phyloP scores from a whole-genome alignment of 2,797 vertebrate species.

The Botia kubotai region DNA sequence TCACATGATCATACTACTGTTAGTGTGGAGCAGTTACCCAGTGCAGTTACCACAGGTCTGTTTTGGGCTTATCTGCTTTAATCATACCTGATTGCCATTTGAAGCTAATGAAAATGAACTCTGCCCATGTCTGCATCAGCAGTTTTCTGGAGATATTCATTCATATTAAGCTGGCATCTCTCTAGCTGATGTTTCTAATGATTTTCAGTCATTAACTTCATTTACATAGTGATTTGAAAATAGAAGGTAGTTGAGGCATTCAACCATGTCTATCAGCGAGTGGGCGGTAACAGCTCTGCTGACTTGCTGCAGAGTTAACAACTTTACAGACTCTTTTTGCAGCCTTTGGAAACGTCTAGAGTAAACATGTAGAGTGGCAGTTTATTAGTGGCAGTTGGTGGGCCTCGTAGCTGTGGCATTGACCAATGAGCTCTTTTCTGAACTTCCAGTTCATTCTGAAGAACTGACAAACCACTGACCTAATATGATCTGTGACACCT shows the following conservation, averaged over 20 bases:
- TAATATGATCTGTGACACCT: too few species aligned
- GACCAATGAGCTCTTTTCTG: too few species aligned
- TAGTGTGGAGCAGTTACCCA: not conserved
- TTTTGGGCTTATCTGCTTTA: not conserved
- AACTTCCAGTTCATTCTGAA: not conserved
- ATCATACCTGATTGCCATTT: not conserved
- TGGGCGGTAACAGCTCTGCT: not conserved
- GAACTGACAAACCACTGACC: not conserved
- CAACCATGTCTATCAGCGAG: not conserved
- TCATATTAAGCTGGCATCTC: not conserved
- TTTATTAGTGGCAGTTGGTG: not conserved
- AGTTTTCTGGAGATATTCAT: not conserved
- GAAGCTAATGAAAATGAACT: not conserved
- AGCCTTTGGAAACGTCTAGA: too few species aligned
- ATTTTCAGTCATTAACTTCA: not conserved
- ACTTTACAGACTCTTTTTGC: not conserved
- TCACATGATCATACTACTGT: too few species aligned
- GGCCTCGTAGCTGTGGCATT: not conserved
- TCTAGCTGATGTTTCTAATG: not conserved
- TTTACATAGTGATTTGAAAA: slow-evolving; percentile 1
- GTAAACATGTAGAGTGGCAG: too few species aligned
- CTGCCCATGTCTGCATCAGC: not conserved
- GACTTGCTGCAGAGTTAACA: not conserved
- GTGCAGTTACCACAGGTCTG: too few species aligned
- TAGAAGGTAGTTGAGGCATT: not conserved